Evolutionary conservation across 1,140 invertebrate genomes (phyloP), one percentile per base, ranked within the genome.

Genomic region (Batillaria attramentaria): DNA sequence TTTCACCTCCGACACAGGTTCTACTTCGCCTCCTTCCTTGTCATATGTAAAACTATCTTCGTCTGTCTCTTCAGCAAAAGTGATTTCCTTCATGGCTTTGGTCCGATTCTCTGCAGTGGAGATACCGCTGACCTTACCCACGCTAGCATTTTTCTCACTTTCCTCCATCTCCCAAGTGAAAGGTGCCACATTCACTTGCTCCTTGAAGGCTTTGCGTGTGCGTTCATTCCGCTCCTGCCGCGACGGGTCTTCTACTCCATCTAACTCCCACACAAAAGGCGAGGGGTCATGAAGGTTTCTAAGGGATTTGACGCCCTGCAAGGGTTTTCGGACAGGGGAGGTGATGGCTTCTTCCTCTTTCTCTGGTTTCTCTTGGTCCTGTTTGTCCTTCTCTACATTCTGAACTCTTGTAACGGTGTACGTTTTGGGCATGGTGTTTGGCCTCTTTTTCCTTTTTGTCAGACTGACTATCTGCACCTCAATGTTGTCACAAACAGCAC

Each of bases 201-300:
- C 16, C 69, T 72, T 31, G 42, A 79, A 66, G 16, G 78, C 54
- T 68, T 46, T 74, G 28, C 42, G 18, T 4, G 78, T 74, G 6
- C 78, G 70, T 37, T 79, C 70, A 46, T 65, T 73, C 35, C 78
- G 54, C 1, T 33, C 50, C 31, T 28, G 31, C 31, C 68, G 46
- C 24, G 20, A 74, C 42, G 37, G 18, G 62, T 79, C 78, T 72
- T 79, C 78, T 3, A 66, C 72, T 18, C 72, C 78, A 35, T 79
- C 78, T 24, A 66, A 33, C 28, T 79, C 78, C 78, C 78, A 79
- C 1, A 72, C 60, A 69, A 79, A 79, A 20, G 78, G 70, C 39
- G 74, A 16, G 41, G 78, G 57, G 24, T 74, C 65, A 46, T 41
- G 42, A 20, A 74, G 20, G 16, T 33, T n/a, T 18, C 78, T 28